Percentiles rank a stretch among this genome's conserved stretches.
Conservation (phyloP, 2,113 vertebrate species). For the Phaethornis superciliosus region DNA sequence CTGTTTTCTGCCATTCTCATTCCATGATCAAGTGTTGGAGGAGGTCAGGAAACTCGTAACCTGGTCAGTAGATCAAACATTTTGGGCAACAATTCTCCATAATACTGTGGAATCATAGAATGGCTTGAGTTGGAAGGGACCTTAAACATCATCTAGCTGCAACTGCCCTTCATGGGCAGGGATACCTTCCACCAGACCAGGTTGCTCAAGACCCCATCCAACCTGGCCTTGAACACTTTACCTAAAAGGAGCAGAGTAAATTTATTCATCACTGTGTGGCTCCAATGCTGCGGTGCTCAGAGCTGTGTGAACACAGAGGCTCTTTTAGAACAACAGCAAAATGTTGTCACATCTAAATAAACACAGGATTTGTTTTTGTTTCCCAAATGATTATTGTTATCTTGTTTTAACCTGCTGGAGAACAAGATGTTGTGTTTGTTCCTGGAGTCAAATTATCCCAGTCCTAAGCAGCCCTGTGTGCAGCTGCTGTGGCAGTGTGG, state of each 20-base stretch:
- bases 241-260: neutral
- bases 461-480: neutral
- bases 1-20: neutral
- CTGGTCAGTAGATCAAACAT: neutral
- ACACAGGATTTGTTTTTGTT: neutral
- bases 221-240: neutral
- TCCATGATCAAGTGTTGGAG: neutral
- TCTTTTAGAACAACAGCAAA: neutral
- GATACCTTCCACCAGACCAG: too few relatives aligned
- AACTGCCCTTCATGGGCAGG: too few relatives aligned
- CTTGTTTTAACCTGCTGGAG: neutral
- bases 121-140: too few relatives aligned
- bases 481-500: neutral
- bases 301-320: neutral
- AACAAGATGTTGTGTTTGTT: constrained; percentile 12
- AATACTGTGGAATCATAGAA: too few relatives aligned
- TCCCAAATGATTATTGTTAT: neutral
- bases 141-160: too few relatives aligned
- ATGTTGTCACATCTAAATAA: neutral
- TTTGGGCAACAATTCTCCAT: neutral
- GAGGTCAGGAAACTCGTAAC: neutral
- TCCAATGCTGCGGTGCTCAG: rapidly evolving
- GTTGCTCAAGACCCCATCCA: too few relatives aligned
- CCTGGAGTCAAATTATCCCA: neutral
- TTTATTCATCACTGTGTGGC: neutral